These are phyloP conservation scores for Daboia siamensis DNA, from an alignment of 2,113 vertebrate genomes.

Conservation along the genomic window DNA sequence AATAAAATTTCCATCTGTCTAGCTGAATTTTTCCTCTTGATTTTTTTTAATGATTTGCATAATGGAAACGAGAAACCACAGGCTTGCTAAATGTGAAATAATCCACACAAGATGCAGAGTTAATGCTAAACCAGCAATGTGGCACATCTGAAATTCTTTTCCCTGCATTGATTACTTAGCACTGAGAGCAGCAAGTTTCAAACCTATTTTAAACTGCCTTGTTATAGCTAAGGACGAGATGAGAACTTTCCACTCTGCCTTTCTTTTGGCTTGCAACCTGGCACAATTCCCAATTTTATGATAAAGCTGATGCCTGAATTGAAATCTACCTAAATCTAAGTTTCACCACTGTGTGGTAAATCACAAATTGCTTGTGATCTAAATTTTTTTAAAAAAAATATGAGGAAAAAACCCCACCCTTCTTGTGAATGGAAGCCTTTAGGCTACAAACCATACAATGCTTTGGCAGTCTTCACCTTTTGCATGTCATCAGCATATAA, in stretches of 20 bases:
- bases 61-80: background rate
- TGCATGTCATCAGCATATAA: background rate
- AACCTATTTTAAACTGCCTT: background rate
- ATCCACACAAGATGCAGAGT: background rate
- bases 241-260: background rate
- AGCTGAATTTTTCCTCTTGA: too few relatives aligned
- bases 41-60: background rate
- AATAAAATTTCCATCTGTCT: background rate
- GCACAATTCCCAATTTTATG: background rate
- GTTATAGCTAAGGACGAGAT: background rate
- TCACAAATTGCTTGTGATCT: background rate
- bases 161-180: background rate
- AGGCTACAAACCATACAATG: background rate
- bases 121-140: background rate
- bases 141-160: background rate
- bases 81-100: background rate
- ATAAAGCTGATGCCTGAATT: background rate
- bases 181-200: background rate
- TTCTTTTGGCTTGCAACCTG: background rate
- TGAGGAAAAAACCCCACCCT: background rate
- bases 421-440: background rate
- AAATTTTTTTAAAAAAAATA: background rate
- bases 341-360: background rate
- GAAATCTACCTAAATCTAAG: background rate
- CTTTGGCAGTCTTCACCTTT: background rate